Evolutionary conservation across 2,113 vertebrate species (phyloP).

Genomic region (Gobius niger): DNA sequence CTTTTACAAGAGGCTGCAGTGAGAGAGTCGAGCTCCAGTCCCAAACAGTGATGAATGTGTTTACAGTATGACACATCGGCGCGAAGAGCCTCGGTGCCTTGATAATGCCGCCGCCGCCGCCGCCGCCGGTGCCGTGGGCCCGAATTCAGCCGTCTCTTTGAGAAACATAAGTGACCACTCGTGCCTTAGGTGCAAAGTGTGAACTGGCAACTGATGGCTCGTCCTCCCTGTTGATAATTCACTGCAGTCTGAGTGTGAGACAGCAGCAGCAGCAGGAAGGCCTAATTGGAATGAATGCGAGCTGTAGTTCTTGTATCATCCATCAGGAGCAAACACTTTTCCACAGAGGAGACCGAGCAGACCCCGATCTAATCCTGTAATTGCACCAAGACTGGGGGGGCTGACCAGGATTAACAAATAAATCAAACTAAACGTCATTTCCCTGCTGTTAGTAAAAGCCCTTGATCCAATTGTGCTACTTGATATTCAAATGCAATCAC

Average conservation of each 20-base stretch:
- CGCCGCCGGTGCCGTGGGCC: neutral
- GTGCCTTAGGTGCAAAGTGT: conserved; percentile 20
- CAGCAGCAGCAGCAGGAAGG: conserved; percentile 16
- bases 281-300: conserved; percentile 50
- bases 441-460: neutral
- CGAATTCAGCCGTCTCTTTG: conserved; percentile 27
- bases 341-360: conserved; percentile 3
- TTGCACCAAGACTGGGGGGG: conserved; percentile 1
- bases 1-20: neutral
- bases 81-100: conserved; percentile 20
- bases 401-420: conserved; percentile 3
- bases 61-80: conserved; percentile 32
- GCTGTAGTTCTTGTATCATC: conserved; percentile 21
- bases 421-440: conserved; percentile 1
- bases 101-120: conserved; percentile 20
- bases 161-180: conserved; percentile 36
- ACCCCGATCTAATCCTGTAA: conserved; percentile 13
- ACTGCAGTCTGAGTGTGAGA: conserved; percentile 35
- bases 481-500: neutral
- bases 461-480: conserved; percentile 1
- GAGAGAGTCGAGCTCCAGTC: neutral
- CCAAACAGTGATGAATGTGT: conserved; percentile 18
- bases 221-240: conserved; percentile 42
- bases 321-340: conserved; percentile 31
- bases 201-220: conserved; percentile 44